Base-by-base conservation (phyloP, 2,797 vertebrate species). In the Gymnoscopelus microlampas region DNA sequence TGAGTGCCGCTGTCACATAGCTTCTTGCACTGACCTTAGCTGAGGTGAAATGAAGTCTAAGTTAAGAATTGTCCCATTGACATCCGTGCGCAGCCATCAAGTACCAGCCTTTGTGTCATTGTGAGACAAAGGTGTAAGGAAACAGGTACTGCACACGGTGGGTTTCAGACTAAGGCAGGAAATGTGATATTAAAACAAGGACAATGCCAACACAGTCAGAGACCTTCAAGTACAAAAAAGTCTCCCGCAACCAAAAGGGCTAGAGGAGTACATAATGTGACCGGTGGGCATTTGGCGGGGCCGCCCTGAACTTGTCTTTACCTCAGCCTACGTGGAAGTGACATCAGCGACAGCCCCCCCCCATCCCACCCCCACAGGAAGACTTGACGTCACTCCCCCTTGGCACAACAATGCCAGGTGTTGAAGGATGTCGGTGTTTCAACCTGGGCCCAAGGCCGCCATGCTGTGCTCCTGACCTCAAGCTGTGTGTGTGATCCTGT, bases 151-250 rank as follows among this genome's bases (percentile, higher is more conserved):
- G 74, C 78, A 86, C 19, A 15, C 70, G 53, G 73, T 74, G 57
- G 68, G 19, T 32, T 66, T 79, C 57, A 47, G 79, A 85, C 87
- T 83, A 64, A 77, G 77, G 75, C 87, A 91, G 91, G 89, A 91
- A 91, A 82, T 12, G 2, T 7, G 70, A 73, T 79, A 82, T 54
- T 81, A 76, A 79, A 81, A 80, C 84, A 73, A 81, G 86, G 87
- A 92, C 89, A 91, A 91, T 90, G 83, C 87, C 81, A 81, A 39
- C 73, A 69, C 49, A 74, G 64, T 61, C 73, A 80, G 84, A 90
- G 87, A 87, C 89, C 86, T 90, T 90, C 88, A 65, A 50, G 62
- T 50, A 24, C 53, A 79, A 44, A 78, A 71, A 44, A 44, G 1
- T 8, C 8, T 9, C 8, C 39, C 39, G 6, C 39, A 9, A 44